phyloP scores from a whole-genome alignment of 2,888 invertebrate genomes.

The Lydus trimaculatus region DNA sequence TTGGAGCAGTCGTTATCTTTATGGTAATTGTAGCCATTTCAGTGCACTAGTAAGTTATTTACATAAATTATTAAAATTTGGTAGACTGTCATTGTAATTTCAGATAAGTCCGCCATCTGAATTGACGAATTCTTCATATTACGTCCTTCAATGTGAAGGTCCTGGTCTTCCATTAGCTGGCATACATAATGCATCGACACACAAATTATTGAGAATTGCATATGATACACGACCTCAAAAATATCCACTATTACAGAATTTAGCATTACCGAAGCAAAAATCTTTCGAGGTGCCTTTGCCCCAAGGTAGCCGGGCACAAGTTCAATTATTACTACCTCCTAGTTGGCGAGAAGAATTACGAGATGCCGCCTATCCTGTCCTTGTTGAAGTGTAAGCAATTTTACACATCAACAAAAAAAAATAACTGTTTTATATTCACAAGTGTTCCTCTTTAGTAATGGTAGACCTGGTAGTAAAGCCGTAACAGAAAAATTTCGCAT shows the following conservation, averaged over 20 bases:
- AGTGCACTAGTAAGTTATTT: constrained; percentile 71
- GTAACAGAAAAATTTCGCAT: constrained; percentile 88
- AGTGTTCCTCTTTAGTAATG: constrained; percentile 67
- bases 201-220: constrained; percentile 78
- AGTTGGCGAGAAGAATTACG: constrained; percentile 85
- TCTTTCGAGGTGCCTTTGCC: constrained; percentile 86
- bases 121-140: constrained; percentile 58
- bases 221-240: constrained; percentile 78
- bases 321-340: constrained; percentile 86
- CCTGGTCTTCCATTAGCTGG: constrained; percentile 88
- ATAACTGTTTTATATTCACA: not conserved
- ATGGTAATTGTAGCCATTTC: constrained; percentile 89
- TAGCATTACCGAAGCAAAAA: constrained; percentile 83
- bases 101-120: constrained; percentile 56
- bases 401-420: constrained; percentile 31
- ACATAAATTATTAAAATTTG: not conserved
- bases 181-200: constrained; percentile 77
- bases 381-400: constrained; percentile 83
- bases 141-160: constrained; percentile 91
- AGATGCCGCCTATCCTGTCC: constrained; percentile 87
- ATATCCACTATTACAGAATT: constrained; percentile 73
- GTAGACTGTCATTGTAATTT: constrained; percentile 2
- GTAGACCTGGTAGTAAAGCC: constrained; percentile 89
- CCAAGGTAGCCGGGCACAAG: constrained; percentile 87
- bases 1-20: constrained; percentile 81